These are phyloP conservation scores for Chiloscyllium plagiosum DNA, from an alignment of 2,113 vertebrate species.

Conservation along the genomic window DNA sequence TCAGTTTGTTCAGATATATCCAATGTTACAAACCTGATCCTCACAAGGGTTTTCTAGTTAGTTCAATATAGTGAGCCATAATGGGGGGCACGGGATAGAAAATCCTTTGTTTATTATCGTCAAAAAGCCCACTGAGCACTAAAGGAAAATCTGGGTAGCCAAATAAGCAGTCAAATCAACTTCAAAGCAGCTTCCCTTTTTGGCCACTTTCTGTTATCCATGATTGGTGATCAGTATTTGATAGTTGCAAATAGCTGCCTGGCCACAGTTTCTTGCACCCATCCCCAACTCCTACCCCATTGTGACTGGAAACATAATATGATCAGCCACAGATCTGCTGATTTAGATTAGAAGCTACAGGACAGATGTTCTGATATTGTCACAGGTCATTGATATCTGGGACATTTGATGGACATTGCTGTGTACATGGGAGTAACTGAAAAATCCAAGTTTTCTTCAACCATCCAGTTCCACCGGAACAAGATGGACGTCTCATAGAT, in stretches of 20 bases:
- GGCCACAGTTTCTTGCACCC: background rate
- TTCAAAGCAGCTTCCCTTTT: background rate
- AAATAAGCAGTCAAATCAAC: background rate
- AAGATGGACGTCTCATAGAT: background rate
- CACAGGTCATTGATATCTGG: background rate
- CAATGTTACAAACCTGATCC: background rate
- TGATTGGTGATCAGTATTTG: background rate
- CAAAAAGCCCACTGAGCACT: background rate
- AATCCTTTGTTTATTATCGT: background rate
- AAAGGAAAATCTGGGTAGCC: background rate
- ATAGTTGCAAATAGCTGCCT: background rate
- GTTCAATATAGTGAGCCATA: background rate
- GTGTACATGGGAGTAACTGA: background rate
- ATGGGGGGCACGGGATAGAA: background rate
- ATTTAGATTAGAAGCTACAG: background rate
- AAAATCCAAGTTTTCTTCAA: background rate
- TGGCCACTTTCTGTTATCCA: background rate
- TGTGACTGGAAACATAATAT: background rate
- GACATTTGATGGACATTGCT: background rate
- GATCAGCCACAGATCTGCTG: background rate
- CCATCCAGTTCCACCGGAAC: background rate
- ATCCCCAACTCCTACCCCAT: background rate
- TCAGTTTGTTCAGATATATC: background rate
- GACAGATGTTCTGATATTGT: background rate
- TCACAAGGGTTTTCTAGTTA: background rate